Evolutionary conservation across 2,888 invertebrate genomes (phyloP).

Genomic region (Nycteola revayana): DNA sequence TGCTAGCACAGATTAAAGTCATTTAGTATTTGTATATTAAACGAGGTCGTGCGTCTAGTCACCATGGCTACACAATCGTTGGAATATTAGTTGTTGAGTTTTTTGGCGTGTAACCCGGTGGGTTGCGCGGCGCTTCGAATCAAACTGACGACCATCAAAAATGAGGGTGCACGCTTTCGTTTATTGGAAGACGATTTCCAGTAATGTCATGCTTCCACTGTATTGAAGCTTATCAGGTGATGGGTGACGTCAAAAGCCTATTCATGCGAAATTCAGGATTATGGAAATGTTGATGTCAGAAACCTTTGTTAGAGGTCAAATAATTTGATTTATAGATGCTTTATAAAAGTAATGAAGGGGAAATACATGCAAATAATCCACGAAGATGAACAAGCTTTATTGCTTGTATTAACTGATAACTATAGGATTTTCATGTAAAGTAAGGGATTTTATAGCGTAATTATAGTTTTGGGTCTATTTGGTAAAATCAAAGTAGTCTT

Average conservation of each 20-base stretch:
- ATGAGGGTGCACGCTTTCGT: conserved; percentile 53
- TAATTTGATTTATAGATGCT: conserved; percentile 26
- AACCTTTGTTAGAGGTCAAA: conserved; percentile 37
- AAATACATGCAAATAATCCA: conserved; percentile 23
- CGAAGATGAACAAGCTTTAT: conserved; percentile 16
- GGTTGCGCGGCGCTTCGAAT: conserved; percentile 59
- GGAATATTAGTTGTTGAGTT: conserved; percentile 38
- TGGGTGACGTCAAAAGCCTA: conserved; percentile 62
- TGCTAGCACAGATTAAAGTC: conserved; percentile 42
- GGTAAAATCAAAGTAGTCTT: background rate
- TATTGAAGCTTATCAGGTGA: conserved; percentile 59
- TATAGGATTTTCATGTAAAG: background rate
- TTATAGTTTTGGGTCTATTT: background rate
- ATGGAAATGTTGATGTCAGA: conserved; percentile 38
- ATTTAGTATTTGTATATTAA: conserved; percentile 38
- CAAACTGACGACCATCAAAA: conserved; percentile 66
- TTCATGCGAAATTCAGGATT: conserved; percentile 44
- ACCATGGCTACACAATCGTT: conserved; percentile 65
- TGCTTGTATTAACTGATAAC: conserved; percentile 5
- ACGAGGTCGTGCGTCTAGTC: conserved; percentile 44
- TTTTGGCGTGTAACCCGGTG: conserved; percentile 45
- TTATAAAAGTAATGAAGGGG: conserved; percentile 27
- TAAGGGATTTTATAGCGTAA: conserved; percentile 3
- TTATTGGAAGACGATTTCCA: conserved; percentile 60
- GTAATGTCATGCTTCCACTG: conserved; percentile 59